phyloP scores from a whole-genome alignment of 2,113 vertebrate species.

The Peucedramus taeniatus region DNA sequence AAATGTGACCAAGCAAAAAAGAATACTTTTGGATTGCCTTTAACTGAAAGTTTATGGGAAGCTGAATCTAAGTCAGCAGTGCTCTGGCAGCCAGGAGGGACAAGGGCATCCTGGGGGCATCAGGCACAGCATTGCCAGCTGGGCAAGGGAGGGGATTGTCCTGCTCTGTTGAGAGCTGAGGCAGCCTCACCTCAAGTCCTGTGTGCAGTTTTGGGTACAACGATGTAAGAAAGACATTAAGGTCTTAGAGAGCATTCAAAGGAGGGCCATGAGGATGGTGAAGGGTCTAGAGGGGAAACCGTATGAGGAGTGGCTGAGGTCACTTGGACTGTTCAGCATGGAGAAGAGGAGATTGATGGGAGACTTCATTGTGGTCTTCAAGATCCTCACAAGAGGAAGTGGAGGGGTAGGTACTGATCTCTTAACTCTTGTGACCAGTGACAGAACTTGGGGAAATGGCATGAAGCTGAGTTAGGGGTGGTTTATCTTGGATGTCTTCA shows the following conservation, averaged over 20 bases:
- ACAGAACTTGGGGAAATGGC: background rate
- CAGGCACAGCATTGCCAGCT: rapidly evolving
- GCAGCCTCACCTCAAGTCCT: rapidly evolving
- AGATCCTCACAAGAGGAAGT: background rate
- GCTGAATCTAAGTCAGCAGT: rapidly evolving
- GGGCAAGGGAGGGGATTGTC: background rate
- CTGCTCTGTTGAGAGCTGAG: background rate
- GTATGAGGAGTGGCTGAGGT: rapidly evolving
- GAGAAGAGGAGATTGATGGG: background rate
- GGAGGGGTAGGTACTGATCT: background rate
- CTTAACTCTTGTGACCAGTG: background rate
- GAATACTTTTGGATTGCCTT: background rate
- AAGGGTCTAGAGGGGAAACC: rapidly evolving
- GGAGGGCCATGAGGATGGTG: rapidly evolving
- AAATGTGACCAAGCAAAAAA: background rate
- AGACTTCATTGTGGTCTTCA: rapidly evolving
- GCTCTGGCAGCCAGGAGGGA: background rate
- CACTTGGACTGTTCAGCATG: background rate
- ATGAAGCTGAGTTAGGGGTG: background rate
- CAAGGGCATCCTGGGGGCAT: rapidly evolving
- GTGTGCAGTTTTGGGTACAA: rapidly evolving
- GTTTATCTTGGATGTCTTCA: background rate
- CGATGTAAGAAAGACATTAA: background rate
- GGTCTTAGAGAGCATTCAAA: rapidly evolving
- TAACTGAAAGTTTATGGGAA: background rate